Evolutionary conservation across 2,797 vertebrate species (phyloP).

Genomic region (Lepus townsendii): DNA sequence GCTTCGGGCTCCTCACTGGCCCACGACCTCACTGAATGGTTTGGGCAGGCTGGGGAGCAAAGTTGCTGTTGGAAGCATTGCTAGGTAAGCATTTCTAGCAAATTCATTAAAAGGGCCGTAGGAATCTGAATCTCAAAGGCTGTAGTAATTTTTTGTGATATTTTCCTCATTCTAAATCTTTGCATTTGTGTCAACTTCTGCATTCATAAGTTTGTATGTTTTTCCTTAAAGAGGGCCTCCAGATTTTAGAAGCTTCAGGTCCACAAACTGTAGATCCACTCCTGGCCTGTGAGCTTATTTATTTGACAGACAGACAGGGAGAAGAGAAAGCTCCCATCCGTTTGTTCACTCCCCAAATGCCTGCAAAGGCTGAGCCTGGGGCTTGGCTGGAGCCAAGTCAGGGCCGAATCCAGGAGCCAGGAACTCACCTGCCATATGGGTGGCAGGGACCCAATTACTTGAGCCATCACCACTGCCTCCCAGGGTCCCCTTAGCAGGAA

Average conservation of each 20-base stretch:
- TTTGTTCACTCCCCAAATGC: too few species aligned
- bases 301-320: background rate
- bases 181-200: too few species aligned
- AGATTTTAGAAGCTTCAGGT: background rate
- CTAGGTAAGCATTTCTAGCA: background rate
- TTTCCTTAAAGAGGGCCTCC: background rate
- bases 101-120: background rate
- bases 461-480: too few species aligned
- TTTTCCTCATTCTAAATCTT: constrained; percentile 36
- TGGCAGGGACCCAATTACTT: too few species aligned
- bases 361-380: too few species aligned
- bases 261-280: background rate
- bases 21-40: background rate
- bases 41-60: background rate
- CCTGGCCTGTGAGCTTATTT: background rate
- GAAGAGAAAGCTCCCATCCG: too few species aligned
- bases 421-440: too few species aligned
- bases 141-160: background rate
- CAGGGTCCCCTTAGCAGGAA: too few species aligned
- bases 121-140: background rate
- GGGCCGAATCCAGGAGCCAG: too few species aligned
- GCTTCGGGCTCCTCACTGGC: background rate
- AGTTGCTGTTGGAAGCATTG: background rate
- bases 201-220: too few species aligned
- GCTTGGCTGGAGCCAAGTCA: too few species aligned